Evolutionary conservation across 2,888 invertebrate species (phyloP).

Genomic region (Spilarctia lutea): DNA sequence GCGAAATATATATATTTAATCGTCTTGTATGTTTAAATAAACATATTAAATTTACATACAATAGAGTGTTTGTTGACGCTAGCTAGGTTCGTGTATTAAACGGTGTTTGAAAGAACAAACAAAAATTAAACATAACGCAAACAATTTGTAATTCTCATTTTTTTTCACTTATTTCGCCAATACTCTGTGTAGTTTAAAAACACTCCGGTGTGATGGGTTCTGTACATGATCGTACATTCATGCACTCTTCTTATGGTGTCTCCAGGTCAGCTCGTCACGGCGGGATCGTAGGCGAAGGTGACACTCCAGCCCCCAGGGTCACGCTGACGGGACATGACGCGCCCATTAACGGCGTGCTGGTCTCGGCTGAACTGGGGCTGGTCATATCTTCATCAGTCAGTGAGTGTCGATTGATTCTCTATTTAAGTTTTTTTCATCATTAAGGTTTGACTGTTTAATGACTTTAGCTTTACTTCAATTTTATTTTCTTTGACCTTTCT

Average conservation of each 20-base stretch:
- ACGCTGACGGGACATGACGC: conserved; percentile 99
- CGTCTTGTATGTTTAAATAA: too few relatives aligned
- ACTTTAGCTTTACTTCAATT: neutral
- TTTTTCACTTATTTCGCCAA: too few relatives aligned
- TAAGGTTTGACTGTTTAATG: neutral
- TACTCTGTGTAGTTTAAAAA: neutral
- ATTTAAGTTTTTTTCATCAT: neutral
- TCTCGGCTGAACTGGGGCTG: conserved; percentile 98
- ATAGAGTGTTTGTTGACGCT: neutral
- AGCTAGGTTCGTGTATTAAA: too few relatives aligned
- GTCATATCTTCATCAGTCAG: conserved; percentile 96
- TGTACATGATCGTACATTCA: neutral
- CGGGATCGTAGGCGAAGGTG: conserved; percentile 98
- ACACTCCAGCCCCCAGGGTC: conserved; percentile 97
- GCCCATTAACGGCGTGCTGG: conserved; percentile 97
- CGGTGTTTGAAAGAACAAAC: neutral
- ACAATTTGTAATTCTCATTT: too few relatives aligned
- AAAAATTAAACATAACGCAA: too few relatives aligned
- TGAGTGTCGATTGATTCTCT: conserved; percentile 46
- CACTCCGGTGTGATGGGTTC: neutral
- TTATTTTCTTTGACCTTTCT: too few relatives aligned
- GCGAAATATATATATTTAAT: too few relatives aligned
- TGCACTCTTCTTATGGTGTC: neutral
- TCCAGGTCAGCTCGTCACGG: conserved; percentile 93
- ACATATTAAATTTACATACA: too few relatives aligned